Conservation (phyloP, 1,140 invertebrate species). For the Lysiphlebus fabarum region DNA sequence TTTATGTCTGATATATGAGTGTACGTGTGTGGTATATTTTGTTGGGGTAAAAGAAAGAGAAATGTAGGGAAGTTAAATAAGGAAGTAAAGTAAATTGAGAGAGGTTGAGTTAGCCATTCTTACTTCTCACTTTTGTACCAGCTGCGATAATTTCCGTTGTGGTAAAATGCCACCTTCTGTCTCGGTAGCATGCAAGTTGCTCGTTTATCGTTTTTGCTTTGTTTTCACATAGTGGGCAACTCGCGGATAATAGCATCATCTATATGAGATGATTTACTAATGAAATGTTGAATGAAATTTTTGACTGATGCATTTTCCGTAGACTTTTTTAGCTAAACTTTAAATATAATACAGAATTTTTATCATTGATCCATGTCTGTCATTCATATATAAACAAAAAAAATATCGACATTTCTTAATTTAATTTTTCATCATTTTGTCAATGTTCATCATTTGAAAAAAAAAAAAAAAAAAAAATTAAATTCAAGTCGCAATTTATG, state of each 20-base stretch:
- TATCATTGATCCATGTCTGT: too few relatives aligned
- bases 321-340: too few relatives aligned
- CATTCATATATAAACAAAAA: too few relatives aligned
- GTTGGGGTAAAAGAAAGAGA: not conserved
- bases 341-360: too few relatives aligned
- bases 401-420: too few relatives aligned
- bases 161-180: constrained; percentile 32
- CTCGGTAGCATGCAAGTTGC: constrained; percentile 30
- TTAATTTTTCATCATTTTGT: too few relatives aligned
- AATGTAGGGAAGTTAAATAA: not conserved
- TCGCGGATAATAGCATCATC: constrained; percentile 28
- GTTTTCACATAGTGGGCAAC: constrained; percentile 25
- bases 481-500: too few relatives aligned
- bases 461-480: too few relatives aligned
- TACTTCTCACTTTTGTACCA: constrained; percentile 17
- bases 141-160: constrained; percentile 35
- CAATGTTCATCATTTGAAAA: too few relatives aligned
- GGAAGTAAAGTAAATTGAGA: constrained; percentile 8
- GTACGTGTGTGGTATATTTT: not conserved
- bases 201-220: constrained; percentile 37
- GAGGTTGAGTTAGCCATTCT: not conserved
- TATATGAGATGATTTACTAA: constrained; percentile 29
- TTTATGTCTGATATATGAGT: not conserved
- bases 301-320: too few relatives aligned
- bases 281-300: constrained; percentile 21